Base-by-base conservation (phyloP, 2,113 vertebrate species). In the Protobothrops flavoviridis region DNA sequence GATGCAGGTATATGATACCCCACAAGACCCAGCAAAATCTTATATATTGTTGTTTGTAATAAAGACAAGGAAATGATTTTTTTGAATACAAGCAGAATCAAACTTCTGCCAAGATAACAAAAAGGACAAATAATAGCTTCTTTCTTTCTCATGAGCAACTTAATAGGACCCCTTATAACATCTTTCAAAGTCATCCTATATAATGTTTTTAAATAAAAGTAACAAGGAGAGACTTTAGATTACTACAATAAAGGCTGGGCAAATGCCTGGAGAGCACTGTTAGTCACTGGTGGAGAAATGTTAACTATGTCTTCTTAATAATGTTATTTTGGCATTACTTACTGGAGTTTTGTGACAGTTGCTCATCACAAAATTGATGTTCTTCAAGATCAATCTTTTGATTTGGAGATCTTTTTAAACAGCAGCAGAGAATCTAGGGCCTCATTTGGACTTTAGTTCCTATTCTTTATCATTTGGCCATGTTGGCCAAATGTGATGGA, bases 381-480 rank as follows among this genome's bases (percentile, higher is more conserved):
- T 12, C n/a, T 53, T 53, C n/a, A 33, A 9, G 1, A 81, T 24
- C 89, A 53, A 81, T 94, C 5, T 13, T 5, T 20, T 64, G 56
- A 52, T 29, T 45, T 45, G n/a, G 85, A 69, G 81, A 53, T 26
- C 2, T 56, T 0, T 56, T 56, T 33, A n/a, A 56, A 9, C 3
- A 56, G 7, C 29, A 56, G 4, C 55, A 17, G n/a, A n/a, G 87
- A 53, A 88, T 17, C 15, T 8, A 56, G 11, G 5, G 24, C 26
- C 15, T 53, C 21, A 88, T 20, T 21, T 88, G 20, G 29, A 39
- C 9, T 15, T 33, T 33, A 33, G 26, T 53, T 89, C 52, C 8
- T 39, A 93, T 92, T 91, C 91, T 90, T 85, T n/a, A 45, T 20
- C 56, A 95, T 56, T 89, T 89, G 23, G 53, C 20, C n/a, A 88